Evolutionary conservation across 1,140 invertebrate genomes (phyloP).

Genomic region (Gonatopus flavifemur): DNA sequence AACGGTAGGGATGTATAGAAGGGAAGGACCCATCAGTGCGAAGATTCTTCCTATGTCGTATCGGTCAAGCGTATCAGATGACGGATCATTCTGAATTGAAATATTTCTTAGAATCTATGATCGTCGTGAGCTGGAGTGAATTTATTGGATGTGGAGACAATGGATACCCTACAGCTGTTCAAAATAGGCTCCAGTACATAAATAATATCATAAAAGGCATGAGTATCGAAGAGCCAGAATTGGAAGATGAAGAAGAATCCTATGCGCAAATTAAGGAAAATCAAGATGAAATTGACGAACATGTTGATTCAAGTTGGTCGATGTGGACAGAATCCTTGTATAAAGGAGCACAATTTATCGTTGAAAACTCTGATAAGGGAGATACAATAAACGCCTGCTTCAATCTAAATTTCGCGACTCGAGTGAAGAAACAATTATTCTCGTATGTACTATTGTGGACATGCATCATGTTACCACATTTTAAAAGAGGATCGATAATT

Average conservation of each 20-base stretch:
- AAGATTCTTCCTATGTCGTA: constrained; percentile 6
- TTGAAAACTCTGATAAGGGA: background rate
- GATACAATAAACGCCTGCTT: constrained; percentile 4
- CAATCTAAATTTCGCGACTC: constrained; percentile 4
- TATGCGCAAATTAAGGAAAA: too few species aligned
- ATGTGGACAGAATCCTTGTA: constrained; percentile 3
- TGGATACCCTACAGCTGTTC: background rate
- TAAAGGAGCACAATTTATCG: constrained; percentile 9
- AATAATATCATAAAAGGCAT: constrained; percentile 1
- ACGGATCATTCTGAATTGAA: too few species aligned
- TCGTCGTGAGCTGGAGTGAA: constrained; percentile 10
- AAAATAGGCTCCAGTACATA: constrained; percentile 1
- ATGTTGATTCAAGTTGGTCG: too few species aligned
- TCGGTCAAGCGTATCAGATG: background rate
- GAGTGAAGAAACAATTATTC: background rate
- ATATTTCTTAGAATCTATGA: too few species aligned
- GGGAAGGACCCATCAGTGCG: too few species aligned
- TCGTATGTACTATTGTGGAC: constrained; percentile 3
- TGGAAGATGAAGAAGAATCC: background rate
- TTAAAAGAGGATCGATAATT: background rate
- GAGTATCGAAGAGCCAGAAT: background rate
- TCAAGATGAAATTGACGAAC: too few species aligned
- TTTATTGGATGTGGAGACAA: constrained; percentile 2
- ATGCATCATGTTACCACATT: constrained; percentile 1
- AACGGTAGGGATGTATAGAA: too few species aligned